Evolutionary conservation across 2,113 vertebrate genomes (phyloP), one percentile per base, ranked within the genome.

Genomic region (Scopus umbretta): DNA sequence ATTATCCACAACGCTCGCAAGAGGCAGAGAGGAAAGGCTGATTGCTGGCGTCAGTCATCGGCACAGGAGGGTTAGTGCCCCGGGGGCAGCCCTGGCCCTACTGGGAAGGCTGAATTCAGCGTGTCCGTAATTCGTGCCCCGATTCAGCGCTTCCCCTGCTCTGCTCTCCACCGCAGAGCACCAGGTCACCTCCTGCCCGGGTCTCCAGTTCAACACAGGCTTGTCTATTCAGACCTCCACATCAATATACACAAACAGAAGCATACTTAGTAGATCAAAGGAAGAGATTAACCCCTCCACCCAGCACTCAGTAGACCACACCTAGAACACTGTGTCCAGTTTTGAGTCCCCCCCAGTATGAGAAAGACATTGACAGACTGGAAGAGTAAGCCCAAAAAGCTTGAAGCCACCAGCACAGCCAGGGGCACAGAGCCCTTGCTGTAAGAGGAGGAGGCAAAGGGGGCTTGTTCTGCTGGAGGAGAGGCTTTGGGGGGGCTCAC

Each of bases 21-120:
- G 70, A 11, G 50, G 43, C 43, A 16, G 14, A 15, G 30, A 27
- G 30, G 59, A 32, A 12, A 52, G 43, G 52, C 43, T n/a, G 53
- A 6, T 25, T 2, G n/a, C 61, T 49, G 22, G 40, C 23, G 65
- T 9, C 32, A 4, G 43, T 20, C 61, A 12, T 7, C n/a, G 4
- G 74, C 73, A 79, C 45, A 8, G 66, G 23, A 63, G 49, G 58
- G 58, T 42, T 5, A 4, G n/a, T 25, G 42, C 29, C 1, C 0
- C 2, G 38, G 43, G 32, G 8, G 29, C 56, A 63, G 49, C 42
- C 42, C 67, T 3, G 1, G 55, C 52, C 62, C 30, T 21, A 38
- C 13, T 0, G 1, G 18, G 36, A 50, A 11, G 3, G 0, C 36
- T 1, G 0, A 52, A 59, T 19, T 15, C 38, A 6, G 55, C 7